phyloP scores from a whole-genome alignment of 2,888 invertebrate species.

The Chaitophorus viminalis region DNA sequence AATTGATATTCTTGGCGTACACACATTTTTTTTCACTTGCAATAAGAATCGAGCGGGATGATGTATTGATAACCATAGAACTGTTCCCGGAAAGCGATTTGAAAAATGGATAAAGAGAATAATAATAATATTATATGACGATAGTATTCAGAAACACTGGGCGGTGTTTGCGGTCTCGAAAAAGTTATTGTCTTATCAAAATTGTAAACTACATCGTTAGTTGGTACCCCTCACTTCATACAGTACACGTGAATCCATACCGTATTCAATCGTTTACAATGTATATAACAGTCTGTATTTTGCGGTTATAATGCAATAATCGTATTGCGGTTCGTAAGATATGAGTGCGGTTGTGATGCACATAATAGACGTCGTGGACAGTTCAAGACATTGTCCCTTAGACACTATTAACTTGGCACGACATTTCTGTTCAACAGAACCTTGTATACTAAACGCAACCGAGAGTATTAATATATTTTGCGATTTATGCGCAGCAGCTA shows the following conservation, averaged over 20 bases:
- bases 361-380: neutral
- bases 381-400: neutral
- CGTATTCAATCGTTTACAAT: constrained; percentile 25
- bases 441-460: neutral
- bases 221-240: neutral
- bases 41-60: neutral
- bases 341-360: neutral
- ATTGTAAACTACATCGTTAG: constrained; percentile 24
- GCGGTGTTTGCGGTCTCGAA: neutral
- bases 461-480: neutral
- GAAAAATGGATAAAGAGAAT: neutral
- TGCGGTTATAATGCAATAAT: constrained; percentile 3
- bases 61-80: neutral
- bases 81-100: neutral
- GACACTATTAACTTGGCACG: neutral
- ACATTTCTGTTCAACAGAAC: neutral
- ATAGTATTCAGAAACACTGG: neutral
- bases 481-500: neutral
- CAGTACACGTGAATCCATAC: neutral
- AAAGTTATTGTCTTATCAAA: constrained; percentile 44
- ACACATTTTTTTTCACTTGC: neutral
- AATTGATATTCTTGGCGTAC: neutral
- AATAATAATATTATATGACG: neutral
- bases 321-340: constrained; percentile 17
- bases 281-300: neutral